Conservation (phyloP, 2,888 invertebrate species). For the Ophion ellenae region DNA sequence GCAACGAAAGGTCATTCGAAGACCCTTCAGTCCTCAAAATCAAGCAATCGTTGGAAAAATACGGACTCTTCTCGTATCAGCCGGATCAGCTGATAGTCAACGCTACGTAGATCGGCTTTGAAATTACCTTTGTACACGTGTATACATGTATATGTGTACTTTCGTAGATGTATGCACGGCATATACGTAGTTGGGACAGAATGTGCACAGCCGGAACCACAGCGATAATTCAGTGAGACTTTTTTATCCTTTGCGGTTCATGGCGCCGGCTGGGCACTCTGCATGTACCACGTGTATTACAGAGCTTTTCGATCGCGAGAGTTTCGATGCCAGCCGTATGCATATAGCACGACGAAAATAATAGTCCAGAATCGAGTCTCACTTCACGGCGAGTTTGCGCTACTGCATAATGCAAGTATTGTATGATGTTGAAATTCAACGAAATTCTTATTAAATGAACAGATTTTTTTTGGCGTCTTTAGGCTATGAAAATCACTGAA, state of each 20-base stretch:
- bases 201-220: slow-evolving; percentile 76
- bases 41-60: neutral
- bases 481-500: too few species aligned
- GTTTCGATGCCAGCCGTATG: slow-evolving; percentile 25
- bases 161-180: neutral
- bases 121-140: neutral
- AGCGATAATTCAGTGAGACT: slow-evolving; percentile 81
- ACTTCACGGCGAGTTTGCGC: neutral
- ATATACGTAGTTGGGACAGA: slow-evolving; percentile 48
- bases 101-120: neutral
- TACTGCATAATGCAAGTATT: neutral
- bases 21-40: neutral
- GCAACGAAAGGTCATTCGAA: neutral
- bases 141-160: slow-evolving; percentile 12
- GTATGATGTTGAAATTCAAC: too few species aligned
- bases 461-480: too few species aligned
- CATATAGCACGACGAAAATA: slow-evolving; percentile 13
- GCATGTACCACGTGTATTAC: slow-evolving; percentile 57
- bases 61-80: neutral
- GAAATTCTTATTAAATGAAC: too few species aligned
- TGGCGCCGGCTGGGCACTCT: slow-evolving; percentile 76
- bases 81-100: neutral
- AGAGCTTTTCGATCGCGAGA: slow-evolving; percentile 47
- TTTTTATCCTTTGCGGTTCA: slow-evolving; percentile 77
- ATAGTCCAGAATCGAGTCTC: neutral